Conservation (phyloP, 1,140 invertebrate species). For the Dufourea novaeangliae region DNA sequence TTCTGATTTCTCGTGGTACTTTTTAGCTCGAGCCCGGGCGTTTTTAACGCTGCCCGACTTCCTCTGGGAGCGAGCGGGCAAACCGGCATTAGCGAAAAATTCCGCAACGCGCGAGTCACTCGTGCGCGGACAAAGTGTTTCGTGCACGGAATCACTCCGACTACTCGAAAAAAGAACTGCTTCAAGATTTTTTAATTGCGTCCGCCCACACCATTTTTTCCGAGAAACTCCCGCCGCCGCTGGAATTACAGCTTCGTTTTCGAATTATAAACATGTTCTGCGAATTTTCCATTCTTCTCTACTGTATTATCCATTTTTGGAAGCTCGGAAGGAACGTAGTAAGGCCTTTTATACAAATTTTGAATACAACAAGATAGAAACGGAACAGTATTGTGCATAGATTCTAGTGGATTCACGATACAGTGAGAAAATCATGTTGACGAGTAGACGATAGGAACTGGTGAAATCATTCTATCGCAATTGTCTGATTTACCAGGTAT, state of each 20-base stretch:
- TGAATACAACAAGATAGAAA: no score
- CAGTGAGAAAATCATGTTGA: no score
- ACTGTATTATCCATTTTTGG: neutral
- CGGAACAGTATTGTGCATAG: no score
- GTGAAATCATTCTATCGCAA: no score
- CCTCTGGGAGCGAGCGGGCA: neutral
- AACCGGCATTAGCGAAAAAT: constrained; percentile 23
- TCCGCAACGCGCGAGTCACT: constrained; percentile 16
- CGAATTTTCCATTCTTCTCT: neutral
- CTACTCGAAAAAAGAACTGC: constrained; percentile 28
- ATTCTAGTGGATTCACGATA: no score
- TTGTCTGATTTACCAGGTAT: no score
- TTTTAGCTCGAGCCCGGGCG: neutral
- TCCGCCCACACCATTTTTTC: neutral
- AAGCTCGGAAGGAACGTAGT: neutral
- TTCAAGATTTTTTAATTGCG: constrained; percentile 32
- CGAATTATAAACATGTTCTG: neutral
- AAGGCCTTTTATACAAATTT: no score
- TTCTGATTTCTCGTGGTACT: neutral
- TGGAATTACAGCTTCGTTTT: neutral
- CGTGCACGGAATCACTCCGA: constrained; percentile 7
- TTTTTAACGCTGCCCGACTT: neutral
- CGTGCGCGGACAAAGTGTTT: constrained; percentile 20
- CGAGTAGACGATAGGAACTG: no score
- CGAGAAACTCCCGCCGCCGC: neutral